phyloP scores from a whole-genome alignment of 2,797 vertebrate species.

The Fratercula arctica region DNA sequence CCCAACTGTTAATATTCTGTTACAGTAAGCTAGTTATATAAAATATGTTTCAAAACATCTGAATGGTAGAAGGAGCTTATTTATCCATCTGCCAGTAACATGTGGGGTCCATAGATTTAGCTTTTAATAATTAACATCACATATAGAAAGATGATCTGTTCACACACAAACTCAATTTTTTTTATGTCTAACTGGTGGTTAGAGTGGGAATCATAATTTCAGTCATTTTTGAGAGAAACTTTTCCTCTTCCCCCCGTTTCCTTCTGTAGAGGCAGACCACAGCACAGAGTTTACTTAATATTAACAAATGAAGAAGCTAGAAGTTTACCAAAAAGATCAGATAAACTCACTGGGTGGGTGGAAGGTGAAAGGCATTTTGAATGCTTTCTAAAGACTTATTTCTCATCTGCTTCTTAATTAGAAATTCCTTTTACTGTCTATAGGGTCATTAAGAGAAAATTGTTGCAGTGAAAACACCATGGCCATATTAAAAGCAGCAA shows the following conservation, averaged over 20 bases:
- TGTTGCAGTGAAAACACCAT: not conserved
- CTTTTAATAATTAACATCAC: not conserved
- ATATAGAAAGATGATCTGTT: not conserved
- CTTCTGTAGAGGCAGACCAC: not conserved
- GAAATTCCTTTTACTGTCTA: not conserved
- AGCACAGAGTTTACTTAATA: not conserved
- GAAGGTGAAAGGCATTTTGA: not conserved
- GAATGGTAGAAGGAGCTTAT: not conserved
- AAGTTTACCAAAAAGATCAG: not conserved
- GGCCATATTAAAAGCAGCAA: not conserved
- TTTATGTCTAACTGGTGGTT: not conserved
- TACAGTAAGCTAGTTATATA: not conserved
- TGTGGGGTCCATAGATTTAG: not conserved
- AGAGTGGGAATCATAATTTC: not conserved
- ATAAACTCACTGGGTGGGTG: not conserved
- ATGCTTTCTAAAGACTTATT: not conserved
- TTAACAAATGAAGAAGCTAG: not conserved
- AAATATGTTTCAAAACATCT: not conserved
- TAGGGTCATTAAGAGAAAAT: not conserved
- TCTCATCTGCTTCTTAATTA: not conserved
- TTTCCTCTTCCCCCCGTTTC: fast-evolving
- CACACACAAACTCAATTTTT: not conserved
- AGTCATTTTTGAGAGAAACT: not conserved
- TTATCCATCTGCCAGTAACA: not conserved
- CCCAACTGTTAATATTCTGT: not conserved